Percentiles rank a stretch among this genome's conserved stretches.
phyloP scores from a whole-genome alignment of 2,113 vertebrate genomes.

The Zosterops borbonicus region DNA sequence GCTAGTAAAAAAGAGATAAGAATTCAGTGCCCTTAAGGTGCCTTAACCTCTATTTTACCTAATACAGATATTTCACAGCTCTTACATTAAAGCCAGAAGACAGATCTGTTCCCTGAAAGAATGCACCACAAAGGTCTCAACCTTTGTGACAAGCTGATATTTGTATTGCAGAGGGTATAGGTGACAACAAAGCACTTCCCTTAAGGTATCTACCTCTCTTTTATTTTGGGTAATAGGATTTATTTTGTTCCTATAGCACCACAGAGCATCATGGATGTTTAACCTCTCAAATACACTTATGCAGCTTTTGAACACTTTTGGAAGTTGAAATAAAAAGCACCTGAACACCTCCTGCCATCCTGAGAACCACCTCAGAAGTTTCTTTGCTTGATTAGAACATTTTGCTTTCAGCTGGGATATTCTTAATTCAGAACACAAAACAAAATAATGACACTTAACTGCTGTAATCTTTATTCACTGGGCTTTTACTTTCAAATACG shows the following conservation, averaged over 20 bases:
- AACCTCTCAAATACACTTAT: neutral
- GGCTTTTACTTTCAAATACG: neutral
- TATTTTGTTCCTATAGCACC: neutral
- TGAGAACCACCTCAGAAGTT: neutral
- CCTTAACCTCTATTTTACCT: slow-evolving; percentile 57
- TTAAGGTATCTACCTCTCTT: neutral
- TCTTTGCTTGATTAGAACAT: neutral
- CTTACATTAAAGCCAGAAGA: slow-evolving; percentile 1
- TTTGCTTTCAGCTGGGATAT: neutral
- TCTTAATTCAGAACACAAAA: neutral
- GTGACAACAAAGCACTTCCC: slow-evolving; percentile 22
- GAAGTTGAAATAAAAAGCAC: neutral
- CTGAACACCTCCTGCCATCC: neutral
- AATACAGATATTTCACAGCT: slow-evolving; percentile 59
- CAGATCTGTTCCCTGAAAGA: slow-evolving; percentile 1
- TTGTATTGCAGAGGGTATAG: neutral
- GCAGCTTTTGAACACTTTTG: neutral
- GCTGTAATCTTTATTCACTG: neutral
- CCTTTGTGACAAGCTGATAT: slow-evolving; percentile 1
- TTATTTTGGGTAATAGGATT: neutral
- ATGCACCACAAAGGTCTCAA: slow-evolving; percentile 25
- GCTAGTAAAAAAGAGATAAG: slow-evolving; percentile 70
- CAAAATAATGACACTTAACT: neutral
- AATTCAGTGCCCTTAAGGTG: slow-evolving; percentile 70
- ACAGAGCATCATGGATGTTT: neutral